These are phyloP conservation scores for Trinorchestia longiramus DNA, from an alignment of 1,140 invertebrate genomes.

Conservation along the genomic window DNA sequence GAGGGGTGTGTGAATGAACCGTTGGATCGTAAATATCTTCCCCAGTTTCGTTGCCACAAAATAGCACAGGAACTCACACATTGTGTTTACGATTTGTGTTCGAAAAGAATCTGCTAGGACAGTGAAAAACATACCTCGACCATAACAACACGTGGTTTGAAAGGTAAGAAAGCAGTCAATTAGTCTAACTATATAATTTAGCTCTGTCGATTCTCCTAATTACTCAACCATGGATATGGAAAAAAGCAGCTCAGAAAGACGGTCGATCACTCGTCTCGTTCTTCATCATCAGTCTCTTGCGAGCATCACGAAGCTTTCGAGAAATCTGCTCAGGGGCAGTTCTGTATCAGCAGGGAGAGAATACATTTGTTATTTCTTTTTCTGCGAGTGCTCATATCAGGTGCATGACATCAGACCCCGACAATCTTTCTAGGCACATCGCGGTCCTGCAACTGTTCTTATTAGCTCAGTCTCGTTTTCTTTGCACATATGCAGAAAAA, in stretches of 20 bases:
- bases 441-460: neutral
- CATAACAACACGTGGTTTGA: neutral
- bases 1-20: neutral
- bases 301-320: neutral
- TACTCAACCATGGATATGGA: neutral
- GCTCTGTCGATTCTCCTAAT: neutral
- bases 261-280: neutral
- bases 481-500: neutral
- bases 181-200: neutral
- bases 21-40: neutral
- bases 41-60: neutral
- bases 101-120: neutral
- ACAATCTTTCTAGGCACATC: neutral
- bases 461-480: neutral
- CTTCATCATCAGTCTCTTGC: neutral
- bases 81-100: neutral
- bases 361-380: neutral
- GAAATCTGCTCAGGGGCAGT: neutral
- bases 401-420: neutral
- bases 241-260: neutral
- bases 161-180: neutral
- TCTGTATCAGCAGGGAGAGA: neutral
- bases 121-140: neutral
- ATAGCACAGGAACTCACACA: neutral
- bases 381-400: neutral